Conservation (phyloP, 2,888 invertebrate genomes). For the Phorcus lineatus region DNA sequence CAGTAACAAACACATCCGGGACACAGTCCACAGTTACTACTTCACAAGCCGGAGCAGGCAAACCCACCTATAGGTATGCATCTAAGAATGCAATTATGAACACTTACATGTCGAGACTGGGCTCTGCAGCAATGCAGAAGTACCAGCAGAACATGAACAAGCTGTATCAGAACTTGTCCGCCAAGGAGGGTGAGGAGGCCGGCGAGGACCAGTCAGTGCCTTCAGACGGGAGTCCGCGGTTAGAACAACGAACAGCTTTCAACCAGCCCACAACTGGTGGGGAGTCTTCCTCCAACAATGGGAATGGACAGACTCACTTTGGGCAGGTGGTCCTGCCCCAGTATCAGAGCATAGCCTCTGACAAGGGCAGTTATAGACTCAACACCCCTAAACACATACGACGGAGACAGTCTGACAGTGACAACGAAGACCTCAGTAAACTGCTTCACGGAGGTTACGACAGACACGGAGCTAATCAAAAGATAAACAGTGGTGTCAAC, state of each 20-base stretch:
- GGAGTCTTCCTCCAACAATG: constrained; percentile 19
- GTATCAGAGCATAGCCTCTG: constrained; percentile 67
- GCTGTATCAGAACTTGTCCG: constrained; percentile 55
- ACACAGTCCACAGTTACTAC: not conserved
- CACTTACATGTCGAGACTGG: constrained; percentile 71
- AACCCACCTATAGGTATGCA: constrained; percentile 67
- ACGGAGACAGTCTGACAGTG: constrained; percentile 70
- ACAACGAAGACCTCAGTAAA: constrained; percentile 63
- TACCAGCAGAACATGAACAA: constrained; percentile 68
- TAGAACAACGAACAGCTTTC: constrained; percentile 29
- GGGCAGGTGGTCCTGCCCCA: constrained; percentile 56
- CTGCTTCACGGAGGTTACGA: constrained; percentile 34
- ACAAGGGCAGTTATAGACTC: constrained; percentile 68
- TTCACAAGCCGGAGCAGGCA: constrained; percentile 46
- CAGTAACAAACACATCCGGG: not conserved
- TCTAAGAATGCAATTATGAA: constrained; percentile 74
- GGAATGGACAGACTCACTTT: constrained; percentile 46
- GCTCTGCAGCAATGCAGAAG: constrained; percentile 63
- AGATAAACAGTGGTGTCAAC: constrained; percentile 38
- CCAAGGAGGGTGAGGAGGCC: not conserved
- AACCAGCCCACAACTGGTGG: constrained; percentile 38
- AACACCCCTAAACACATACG: constrained; percentile 71
- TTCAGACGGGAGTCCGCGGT: not conserved
- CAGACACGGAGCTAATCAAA: constrained; percentile 33
- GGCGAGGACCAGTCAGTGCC: not conserved